Percentiles rank a stretch among this genome's conserved stretches.
phyloP scores from a whole-genome alignment of 2,797 vertebrate genomes.

The Crenuchus spilurus region DNA sequence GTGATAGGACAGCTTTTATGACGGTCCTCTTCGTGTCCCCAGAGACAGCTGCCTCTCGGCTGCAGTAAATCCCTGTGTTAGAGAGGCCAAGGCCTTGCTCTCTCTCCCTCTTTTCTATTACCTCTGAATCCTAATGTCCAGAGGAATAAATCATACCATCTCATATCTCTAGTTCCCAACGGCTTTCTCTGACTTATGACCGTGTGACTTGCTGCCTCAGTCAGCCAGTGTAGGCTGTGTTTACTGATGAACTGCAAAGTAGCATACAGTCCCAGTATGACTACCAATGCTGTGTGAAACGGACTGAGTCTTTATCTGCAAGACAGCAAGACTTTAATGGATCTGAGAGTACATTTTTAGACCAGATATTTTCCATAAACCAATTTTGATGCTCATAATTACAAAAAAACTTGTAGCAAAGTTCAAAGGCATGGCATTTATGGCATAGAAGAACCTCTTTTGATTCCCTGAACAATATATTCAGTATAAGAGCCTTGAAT shows the following conservation, averaged over 20 bases:
- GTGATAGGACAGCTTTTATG: conserved; percentile 33
- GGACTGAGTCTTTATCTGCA: not conserved
- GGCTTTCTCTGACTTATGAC: conserved; percentile 22
- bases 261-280: not conserved
- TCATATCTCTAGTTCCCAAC: conserved; percentile 20
- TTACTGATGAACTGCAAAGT: not conserved
- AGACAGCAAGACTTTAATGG: not conserved
- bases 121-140: conserved; percentile 19
- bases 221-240: conserved; percentile 3
- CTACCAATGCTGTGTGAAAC: not conserved
- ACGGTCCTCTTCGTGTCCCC: conserved; percentile 9
- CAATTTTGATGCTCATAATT: not conserved
- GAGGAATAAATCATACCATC: conserved; percentile 31
- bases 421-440: not conserved
- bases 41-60: not conserved
- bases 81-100: conserved; percentile 20
- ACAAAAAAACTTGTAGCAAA: not conserved
- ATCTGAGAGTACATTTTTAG: not conserved
- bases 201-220: conserved; percentile 15
- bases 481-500: no score
- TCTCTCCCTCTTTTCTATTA: conserved; percentile 25
- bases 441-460: no score
- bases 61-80: conserved; percentile 36
- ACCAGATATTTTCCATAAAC: not conserved
- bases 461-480: no score